Conservation (phyloP, 2,113 vertebrate genomes). For the Oreochromis spilurus region DNA sequence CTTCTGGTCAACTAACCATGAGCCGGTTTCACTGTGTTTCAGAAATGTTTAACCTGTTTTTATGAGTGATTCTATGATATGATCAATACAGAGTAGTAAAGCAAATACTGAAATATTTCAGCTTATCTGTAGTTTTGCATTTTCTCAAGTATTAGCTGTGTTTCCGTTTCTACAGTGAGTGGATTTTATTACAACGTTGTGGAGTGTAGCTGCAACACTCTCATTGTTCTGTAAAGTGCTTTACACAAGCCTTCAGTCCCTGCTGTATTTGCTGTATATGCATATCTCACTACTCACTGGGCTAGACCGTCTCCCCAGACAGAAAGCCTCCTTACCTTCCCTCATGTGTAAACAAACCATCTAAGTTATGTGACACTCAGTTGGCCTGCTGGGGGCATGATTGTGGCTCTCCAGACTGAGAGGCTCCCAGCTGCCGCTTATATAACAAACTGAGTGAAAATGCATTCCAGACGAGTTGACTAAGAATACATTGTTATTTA, state of each 20-base stretch:
- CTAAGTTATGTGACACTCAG: slow-evolving; percentile 26
- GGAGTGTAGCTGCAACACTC: neutral
- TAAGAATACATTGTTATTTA: slow-evolving; percentile 58
- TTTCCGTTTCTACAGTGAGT: neutral
- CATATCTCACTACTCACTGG: slow-evolving; percentile 14
- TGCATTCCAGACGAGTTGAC: slow-evolving; percentile 41
- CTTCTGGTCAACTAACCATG: neutral
- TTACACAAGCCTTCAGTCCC: neutral
- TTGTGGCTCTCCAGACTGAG: slow-evolving; percentile 32
- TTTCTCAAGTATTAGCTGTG: neutral
- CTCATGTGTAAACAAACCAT: slow-evolving; percentile 37
- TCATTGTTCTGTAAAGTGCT: slow-evolving; percentile 4
- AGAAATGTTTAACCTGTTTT: neutral
- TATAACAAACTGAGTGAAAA: slow-evolving; percentile 39
- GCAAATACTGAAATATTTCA: neutral
- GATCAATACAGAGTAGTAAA: neutral
- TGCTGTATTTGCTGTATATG: neutral
- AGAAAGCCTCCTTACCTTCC: slow-evolving; percentile 11
- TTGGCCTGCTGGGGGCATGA: slow-evolving; percentile 28
- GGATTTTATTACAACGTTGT: neutral
- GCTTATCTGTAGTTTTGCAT: neutral
- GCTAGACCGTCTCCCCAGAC: slow-evolving; percentile 1
- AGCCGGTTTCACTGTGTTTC: neutral
- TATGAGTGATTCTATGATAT: neutral
- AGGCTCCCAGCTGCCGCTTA: slow-evolving; percentile 45